Percentiles rank a stretch among this genome's conserved stretches.
phyloP scores from a whole-genome alignment of 1,140 invertebrate genomes.

The Eupristina koningsbergeri region DNA sequence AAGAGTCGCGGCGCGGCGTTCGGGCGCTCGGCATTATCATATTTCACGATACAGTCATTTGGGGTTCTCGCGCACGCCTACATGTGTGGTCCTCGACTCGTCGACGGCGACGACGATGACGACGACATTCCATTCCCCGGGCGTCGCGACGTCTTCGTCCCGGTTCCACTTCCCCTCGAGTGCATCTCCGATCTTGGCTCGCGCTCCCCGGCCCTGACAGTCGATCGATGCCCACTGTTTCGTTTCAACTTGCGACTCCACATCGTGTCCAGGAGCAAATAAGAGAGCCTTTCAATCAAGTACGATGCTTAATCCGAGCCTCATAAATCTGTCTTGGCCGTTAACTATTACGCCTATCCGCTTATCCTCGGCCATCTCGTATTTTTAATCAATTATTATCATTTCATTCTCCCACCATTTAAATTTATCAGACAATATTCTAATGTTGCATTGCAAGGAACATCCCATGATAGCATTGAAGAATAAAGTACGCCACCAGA shows the following conservation, averaged over 20 bases:
- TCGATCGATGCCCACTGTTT: slow-evolving; percentile 31
- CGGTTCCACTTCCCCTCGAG: too few relatives aligned
- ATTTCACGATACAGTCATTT: slow-evolving; percentile 67
- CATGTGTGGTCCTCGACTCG: slow-evolving; percentile 50
- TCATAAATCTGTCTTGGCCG: slow-evolving; percentile 33
- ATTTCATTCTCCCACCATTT: neutral
- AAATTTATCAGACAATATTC: neutral
- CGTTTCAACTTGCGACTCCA: too few relatives aligned
- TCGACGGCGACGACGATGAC: too few relatives aligned
- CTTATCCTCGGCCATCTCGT: slow-evolving; percentile 7
- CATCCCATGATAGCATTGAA: neutral
- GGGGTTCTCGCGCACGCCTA: slow-evolving; percentile 48
- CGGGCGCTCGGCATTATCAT: slow-evolving; percentile 61
- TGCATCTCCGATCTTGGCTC: slow-evolving; percentile 1
- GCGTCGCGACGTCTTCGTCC: slow-evolving; percentile 76
- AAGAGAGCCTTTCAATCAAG: slow-evolving; percentile 16
- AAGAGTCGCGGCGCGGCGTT: slow-evolving; percentile 47
- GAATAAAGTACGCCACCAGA: neutral
- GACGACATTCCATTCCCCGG: slow-evolving; percentile 47
- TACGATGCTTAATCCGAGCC: slow-evolving; percentile 28
- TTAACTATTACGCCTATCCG: neutral
- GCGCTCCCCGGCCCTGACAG: slow-evolving; percentile 70
- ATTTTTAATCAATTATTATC: neutral
- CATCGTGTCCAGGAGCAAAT: neutral
- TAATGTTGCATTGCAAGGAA: neutral